Conservation (phyloP, 2,888 invertebrate genomes). For the Petrolisthes cinctipes region DNA sequence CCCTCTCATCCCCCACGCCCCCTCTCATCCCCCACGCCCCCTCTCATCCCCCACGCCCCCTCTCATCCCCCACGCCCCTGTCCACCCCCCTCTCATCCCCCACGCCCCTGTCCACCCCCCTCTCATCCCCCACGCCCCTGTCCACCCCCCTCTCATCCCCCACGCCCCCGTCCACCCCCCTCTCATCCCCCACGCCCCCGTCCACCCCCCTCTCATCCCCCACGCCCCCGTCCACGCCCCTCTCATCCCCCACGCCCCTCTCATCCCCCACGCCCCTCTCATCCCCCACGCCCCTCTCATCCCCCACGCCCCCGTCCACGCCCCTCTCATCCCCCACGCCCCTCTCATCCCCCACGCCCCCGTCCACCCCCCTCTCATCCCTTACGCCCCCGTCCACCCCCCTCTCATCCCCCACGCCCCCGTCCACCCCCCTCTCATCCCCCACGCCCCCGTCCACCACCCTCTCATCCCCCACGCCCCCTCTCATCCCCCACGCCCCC, state of each 20-base stretch:
- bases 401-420: background rate
- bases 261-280: background rate
- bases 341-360: background rate
- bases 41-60: background rate
- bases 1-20: background rate
- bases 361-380: background rate
- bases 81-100: background rate
- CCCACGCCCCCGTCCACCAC: background rate
- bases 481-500: background rate
- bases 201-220: background rate
- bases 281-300: background rate
- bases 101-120: background rate
- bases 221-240: too few relatives aligned
- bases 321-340: too few relatives aligned
- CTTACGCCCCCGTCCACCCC: background rate
- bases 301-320: background rate
- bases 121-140: background rate
- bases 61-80: background rate
- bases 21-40: background rate
- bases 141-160: background rate
- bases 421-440: background rate
- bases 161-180: background rate
- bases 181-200: background rate
- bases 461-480: background rate
- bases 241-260: background rate